Evolutionary conservation across 2,888 invertebrate species (phyloP).

Genomic region (Spisula solida): DNA sequence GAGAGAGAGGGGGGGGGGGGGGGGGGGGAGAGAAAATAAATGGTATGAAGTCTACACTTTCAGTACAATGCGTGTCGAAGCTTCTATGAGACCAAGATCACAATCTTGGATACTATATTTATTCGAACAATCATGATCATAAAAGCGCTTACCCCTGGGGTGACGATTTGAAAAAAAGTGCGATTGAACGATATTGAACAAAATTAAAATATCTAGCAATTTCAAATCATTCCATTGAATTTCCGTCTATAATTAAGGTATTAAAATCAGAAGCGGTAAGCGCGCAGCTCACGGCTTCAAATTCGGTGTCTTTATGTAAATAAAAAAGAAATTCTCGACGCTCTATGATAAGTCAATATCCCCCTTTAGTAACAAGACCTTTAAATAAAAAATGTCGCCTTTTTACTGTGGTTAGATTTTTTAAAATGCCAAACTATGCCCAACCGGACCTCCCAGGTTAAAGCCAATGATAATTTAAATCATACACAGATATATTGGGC

Average conservation of each 20-base stretch:
- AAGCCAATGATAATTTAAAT: neutral
- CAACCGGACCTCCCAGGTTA: slow-evolving; percentile 4
- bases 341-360: neutral
- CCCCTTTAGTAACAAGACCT: neutral
- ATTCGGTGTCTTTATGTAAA: neutral
- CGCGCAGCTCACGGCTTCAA: neutral
- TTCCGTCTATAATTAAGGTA: neutral
- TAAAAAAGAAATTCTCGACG: neutral
- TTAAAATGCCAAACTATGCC: neutral
- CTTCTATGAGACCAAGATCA: slow-evolving; percentile 20
- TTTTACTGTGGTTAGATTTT: neutral
- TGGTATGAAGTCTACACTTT: neutral
- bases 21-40: neutral
- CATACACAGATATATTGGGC: neutral
- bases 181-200: slow-evolving; percentile 53
- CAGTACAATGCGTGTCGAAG: slow-evolving; percentile 26
- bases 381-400: slow-evolving; percentile 15
- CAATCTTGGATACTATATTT: slow-evolving; percentile 27
- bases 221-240: slow-evolving; percentile 31
- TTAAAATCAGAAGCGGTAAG: neutral
- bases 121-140: slow-evolving; percentile 24
- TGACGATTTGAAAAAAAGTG: slow-evolving; percentile 17
- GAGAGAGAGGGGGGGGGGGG: neutral
- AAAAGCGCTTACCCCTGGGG: slow-evolving; percentile 49
- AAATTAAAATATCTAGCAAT: slow-evolving; percentile 28